Conservation (phyloP, 1,140 invertebrate genomes). For the Acyrthosiphon pisum region DNA sequence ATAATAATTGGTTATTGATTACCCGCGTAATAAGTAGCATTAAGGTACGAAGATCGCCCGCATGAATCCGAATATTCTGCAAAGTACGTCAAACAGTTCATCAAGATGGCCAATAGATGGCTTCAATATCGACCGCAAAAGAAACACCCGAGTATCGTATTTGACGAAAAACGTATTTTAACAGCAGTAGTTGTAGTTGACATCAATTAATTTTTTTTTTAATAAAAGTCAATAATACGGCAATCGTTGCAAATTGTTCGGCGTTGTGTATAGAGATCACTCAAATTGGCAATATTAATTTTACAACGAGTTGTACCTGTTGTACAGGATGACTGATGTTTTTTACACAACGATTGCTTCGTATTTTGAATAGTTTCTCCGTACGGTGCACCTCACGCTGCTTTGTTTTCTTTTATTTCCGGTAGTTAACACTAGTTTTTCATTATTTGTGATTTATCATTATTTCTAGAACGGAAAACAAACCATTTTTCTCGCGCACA, state of each 20-base stretch:
- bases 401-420: neutral
- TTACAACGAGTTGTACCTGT: neutral
- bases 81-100: neutral
- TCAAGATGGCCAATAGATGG: neutral
- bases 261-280: neutral
- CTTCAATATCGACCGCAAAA: neutral
- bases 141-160: rapidly evolving
- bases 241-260: neutral
- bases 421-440: neutral
- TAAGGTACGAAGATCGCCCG: neutral
- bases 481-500: neutral
- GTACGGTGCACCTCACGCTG: neutral
- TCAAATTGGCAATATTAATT: neutral
- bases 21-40: neutral
- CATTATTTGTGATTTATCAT: neutral
- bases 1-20: neutral
- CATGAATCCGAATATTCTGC: neutral
- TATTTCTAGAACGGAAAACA: neutral
- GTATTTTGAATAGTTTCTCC: neutral
- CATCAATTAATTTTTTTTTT: neutral
- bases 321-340: neutral
- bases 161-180: neutral
- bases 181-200: neutral
- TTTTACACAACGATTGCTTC: neutral
- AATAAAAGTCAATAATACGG: neutral